Evolutionary conservation across 2,888 invertebrate genomes (phyloP).

Genomic region (Thysanoteuthis rhombus): DNA sequence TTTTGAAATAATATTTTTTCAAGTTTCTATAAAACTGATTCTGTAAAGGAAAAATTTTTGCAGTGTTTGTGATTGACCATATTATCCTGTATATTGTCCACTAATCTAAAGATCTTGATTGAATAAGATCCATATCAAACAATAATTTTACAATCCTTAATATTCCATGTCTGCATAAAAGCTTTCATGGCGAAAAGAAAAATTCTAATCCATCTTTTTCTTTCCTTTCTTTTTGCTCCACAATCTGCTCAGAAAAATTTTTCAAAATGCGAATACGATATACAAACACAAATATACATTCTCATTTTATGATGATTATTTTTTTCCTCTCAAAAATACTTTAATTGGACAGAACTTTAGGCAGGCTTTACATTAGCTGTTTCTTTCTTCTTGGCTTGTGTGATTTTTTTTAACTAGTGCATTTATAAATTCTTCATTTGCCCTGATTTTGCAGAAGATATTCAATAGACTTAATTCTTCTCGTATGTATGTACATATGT

Average conservation of each 20-base stretch:
- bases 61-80: not conserved
- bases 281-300: not conserved
- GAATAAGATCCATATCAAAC: not conserved
- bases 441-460: not conserved
- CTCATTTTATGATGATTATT: not conserved
- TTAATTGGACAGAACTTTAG: not conserved
- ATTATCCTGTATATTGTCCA: not conserved
- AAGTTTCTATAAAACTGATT: not conserved
- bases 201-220: not conserved
- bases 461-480: not conserved
- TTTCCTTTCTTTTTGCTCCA: not conserved
- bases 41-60: not conserved
- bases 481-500: not conserved
- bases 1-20: not conserved
- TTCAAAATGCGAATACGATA: not conserved
- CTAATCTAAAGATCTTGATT: not conserved
- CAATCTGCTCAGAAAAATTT: not conserved
- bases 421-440: not conserved
- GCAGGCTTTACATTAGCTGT: not conserved
- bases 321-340: not conserved
- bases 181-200: not conserved
- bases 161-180: not conserved
- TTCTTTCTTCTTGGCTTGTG: no score
- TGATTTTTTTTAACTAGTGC: not conserved
- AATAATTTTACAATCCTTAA: constrained; percentile 12